phyloP scores from a whole-genome alignment of 2,113 vertebrate species.

The Tretioscincus oriximinensis region DNA sequence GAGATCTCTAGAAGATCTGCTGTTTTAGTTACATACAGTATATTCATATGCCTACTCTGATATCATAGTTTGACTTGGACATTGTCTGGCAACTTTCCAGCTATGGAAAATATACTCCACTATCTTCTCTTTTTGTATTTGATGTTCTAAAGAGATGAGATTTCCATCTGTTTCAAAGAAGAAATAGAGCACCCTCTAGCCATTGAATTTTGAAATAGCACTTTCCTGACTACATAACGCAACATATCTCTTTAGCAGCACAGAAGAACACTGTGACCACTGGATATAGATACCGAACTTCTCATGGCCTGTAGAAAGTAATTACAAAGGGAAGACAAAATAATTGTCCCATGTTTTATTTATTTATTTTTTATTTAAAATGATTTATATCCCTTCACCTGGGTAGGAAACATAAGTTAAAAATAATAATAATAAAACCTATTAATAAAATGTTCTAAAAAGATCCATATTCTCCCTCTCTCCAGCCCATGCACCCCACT shows the following conservation, averaged over 20 bases:
- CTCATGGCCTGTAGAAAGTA: slow-evolving; percentile 47
- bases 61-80: neutral
- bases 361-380: neutral
- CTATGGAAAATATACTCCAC: neutral
- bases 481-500: too few relatives aligned
- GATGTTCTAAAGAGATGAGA: neutral
- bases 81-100: neutral
- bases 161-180: slow-evolving; percentile 49
- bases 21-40: neutral
- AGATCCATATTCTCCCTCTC: neutral
- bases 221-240: slow-evolving; percentile 15
- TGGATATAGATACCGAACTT: slow-evolving; percentile 38
- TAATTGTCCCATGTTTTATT: slow-evolving; percentile 28
- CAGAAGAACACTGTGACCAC: slow-evolving; percentile 65
- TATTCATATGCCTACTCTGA: neutral
- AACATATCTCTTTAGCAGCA: slow-evolving; percentile 57
- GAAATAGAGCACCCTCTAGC: slow-evolving; percentile 71
- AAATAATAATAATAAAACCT: neutral
- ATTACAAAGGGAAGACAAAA: slow-evolving; percentile 46
- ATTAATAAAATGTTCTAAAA: neutral
- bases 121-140: slow-evolving; percentile 44
- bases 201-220: slow-evolving; percentile 47
- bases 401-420: neutral
- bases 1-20: neutral
- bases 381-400: too few relatives aligned